phyloP scores from a whole-genome alignment of 2,888 invertebrate species.

The Macropis europaea region DNA sequence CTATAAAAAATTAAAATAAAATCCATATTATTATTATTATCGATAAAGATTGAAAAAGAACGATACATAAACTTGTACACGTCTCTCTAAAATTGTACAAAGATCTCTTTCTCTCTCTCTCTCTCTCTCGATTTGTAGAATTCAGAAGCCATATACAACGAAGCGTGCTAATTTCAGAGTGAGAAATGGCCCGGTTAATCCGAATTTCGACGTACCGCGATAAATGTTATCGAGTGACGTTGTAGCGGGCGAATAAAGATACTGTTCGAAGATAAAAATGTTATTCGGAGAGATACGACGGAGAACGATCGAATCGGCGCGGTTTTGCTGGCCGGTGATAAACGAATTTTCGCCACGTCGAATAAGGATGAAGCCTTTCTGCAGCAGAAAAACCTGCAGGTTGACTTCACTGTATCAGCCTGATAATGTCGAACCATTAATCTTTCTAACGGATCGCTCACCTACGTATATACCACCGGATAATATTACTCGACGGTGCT shows the following conservation, averaged over 20 bases:
- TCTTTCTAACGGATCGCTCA: slow-evolving; percentile 61
- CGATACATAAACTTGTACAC: too few relatives aligned
- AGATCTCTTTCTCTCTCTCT: background rate
- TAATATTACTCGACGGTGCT: slow-evolving; percentile 41
- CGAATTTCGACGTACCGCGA: too few relatives aligned
- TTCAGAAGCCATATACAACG: too few relatives aligned
- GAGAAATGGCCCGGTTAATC: too few relatives aligned
- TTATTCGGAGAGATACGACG: too few relatives aligned
- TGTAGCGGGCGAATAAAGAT: too few relatives aligned
- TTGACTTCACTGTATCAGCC: slow-evolving; percentile 33
- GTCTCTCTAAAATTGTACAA: too few relatives aligned
- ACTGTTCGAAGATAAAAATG: background rate
- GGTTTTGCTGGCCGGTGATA: slow-evolving; percentile 15
- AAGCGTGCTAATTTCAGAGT: background rate
- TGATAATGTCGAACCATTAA: slow-evolving; percentile 58
- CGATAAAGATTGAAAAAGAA: too few relatives aligned
- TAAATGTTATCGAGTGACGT: background rate
- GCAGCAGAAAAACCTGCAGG: slow-evolving; percentile 26
- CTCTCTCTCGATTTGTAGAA: background rate
- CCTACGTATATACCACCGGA: slow-evolving; percentile 45
- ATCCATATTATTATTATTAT: too few relatives aligned
- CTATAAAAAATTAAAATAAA: too few relatives aligned
- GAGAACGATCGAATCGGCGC: background rate
- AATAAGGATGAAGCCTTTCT: slow-evolving; percentile 21
- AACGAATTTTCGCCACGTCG: slow-evolving; percentile 36